Base-by-base conservation (phyloP, 2,888 invertebrate species). In the Cataglyphis rosenhaueri region DNA sequence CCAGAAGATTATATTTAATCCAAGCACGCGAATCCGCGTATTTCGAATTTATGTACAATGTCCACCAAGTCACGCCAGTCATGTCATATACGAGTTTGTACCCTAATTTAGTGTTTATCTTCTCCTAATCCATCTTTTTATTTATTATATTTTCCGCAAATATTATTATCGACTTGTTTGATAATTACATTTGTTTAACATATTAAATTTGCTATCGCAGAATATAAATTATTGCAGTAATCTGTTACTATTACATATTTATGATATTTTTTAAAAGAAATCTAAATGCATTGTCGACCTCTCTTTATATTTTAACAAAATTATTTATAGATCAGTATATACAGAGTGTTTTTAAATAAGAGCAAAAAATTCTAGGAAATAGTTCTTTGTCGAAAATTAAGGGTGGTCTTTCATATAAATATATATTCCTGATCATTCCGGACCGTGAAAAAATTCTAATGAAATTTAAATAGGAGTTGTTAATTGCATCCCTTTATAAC, bases 21-120 rank as follows among this genome's bases (percentile, higher is more conserved):
- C 18, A 32, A 61, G 15, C 70, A 78, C 59, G 76, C 78, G 4
- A 78, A 78, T 35, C 59, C 25, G 48, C 9, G n/a, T 71, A 21
- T 61, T 32, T 59, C 21, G 21, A 52, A n/a, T 57, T 35, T 25
- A 15, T 29, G 6, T 9, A 41, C 12, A 8, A 18, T 48, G 25
- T 35, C n/a, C 44, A 12, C 32, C 18, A 66, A 59, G 38, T 78
- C 57, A 70, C 55, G 18, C 18, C 25, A 61, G 9, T 15, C 64
- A 10, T 15, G 25, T 25, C n/a, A 5, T 18, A 18, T 35, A 29
- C 35, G 6, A n/a, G 25, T 48, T 75, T 75, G 64, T 38, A 55
- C 29, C 5, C 18, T 29, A 66, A 29, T 66, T 3, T 55, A 65
- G 5, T n/a, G 5, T 38, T 38, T 25, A 61, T 32, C 8, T 18